These are phyloP conservation scores for Temnothorax ravouxi DNA, from an alignment of 2,888 invertebrate genomes.

Conservation along the genomic window DNA sequence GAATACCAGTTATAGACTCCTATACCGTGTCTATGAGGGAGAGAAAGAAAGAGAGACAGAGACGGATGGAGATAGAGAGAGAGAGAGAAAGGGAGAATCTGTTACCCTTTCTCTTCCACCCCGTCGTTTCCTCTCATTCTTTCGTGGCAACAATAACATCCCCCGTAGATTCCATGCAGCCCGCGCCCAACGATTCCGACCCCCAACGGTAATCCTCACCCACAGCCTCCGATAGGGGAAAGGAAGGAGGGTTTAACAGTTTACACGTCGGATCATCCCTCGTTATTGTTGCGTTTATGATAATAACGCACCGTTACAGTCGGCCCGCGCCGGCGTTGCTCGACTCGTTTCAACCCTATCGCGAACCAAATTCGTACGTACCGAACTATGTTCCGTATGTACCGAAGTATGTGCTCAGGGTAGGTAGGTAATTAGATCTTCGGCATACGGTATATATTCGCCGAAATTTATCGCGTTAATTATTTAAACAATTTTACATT, in stretches of 20 bases:
- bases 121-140: slow-evolving; percentile 64
- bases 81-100: neutral
- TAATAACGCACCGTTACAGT: slow-evolving; percentile 78
- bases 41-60: neutral
- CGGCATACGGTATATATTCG: neutral
- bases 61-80: neutral
- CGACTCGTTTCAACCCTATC: slow-evolving; percentile 30
- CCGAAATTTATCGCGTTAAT: neutral
- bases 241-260: slow-evolving; percentile 81
- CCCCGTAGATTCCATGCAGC: slow-evolving; percentile 79
- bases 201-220: slow-evolving; percentile 82
- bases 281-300: slow-evolving; percentile 86
- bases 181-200: slow-evolving; percentile 52
- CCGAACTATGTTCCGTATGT: neutral
- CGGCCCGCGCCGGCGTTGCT: slow-evolving; percentile 59
- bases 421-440: slow-evolving; percentile 13
- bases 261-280: slow-evolving; percentile 86
- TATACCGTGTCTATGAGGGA: slow-evolving; percentile 53
- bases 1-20: slow-evolving; percentile 59
- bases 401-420: neutral
- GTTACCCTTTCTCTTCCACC: slow-evolving; percentile 53
- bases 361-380: slow-evolving; percentile 19
- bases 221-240: slow-evolving; percentile 74
- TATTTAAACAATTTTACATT: neutral
- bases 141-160: slow-evolving; percentile 84